phyloP scores from a whole-genome alignment of 2,113 vertebrate genomes.

The Rhombomys opimus region DNA sequence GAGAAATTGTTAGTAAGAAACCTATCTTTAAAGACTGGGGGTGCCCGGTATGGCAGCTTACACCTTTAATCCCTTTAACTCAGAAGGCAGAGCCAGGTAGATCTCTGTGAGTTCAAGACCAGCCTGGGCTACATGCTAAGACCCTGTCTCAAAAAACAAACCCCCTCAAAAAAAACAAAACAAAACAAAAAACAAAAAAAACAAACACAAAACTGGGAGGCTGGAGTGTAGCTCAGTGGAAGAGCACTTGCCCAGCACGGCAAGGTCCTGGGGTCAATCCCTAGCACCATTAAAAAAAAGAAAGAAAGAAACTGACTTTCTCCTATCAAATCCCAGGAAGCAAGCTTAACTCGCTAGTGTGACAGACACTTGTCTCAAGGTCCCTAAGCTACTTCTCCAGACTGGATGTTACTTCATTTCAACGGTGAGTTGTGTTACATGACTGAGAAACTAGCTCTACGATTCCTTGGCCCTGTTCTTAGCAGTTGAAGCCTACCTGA shows the following conservation, averaged over 20 bases:
- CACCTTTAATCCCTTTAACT: neutral
- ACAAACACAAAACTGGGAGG: neutral
- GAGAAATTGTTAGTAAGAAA: constrained; percentile 26
- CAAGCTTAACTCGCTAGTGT: neutral
- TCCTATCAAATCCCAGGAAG: neutral
- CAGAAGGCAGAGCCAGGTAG: neutral
- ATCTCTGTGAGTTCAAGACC: neutral
- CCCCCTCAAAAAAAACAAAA: neutral
- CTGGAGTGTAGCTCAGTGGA: neutral
- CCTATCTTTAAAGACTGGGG: neutral
- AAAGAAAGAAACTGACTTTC: neutral
- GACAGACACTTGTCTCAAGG: neutral
- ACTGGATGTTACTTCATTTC: neutral
- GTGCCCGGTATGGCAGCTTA: no score
- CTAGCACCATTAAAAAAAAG: neutral
- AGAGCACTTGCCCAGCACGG: no score
- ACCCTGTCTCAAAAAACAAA: neutral
- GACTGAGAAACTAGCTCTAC: neutral
- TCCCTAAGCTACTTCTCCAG: constrained; percentile 1
- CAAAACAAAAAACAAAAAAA: neutral
- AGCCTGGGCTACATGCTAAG: neutral
- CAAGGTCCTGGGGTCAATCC: neutral
- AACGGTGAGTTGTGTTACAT: neutral
- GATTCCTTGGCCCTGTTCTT: constrained; percentile 16
- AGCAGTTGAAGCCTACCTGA: neutral